Percentiles rank a stretch among this genome's conserved stretches.
Evolutionary conservation across 2,797 vertebrate genomes (phyloP).

Genomic region (Falco berigora): DNA sequence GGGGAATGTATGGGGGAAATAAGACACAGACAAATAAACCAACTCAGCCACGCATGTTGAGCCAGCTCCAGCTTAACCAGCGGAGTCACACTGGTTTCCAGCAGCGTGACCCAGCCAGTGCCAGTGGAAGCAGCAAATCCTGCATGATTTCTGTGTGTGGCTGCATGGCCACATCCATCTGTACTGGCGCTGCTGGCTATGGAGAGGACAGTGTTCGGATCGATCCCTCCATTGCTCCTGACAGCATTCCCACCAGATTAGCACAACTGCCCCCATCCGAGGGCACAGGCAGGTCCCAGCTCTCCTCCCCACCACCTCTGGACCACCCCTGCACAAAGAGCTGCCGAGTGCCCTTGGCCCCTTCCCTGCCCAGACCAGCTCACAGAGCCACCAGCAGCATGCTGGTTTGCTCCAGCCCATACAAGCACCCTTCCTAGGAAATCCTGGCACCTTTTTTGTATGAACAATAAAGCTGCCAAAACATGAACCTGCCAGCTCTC

Average conservation of each 20-base stretch:
- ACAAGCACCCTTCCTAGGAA: not conserved
- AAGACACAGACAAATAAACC: not conserved
- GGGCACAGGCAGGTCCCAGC: not conserved
- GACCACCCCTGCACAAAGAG: not conserved
- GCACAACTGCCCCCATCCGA: not conserved
- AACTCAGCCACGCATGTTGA: rapidly evolving
- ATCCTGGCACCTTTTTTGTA: not conserved
- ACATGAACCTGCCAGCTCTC: not conserved
- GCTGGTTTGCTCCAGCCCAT: not conserved
- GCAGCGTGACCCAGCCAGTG: not conserved
- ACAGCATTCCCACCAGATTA: not conserved
- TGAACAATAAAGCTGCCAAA: not conserved
- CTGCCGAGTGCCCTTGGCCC: not conserved
- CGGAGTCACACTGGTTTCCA: not conserved
- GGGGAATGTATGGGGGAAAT: not conserved
- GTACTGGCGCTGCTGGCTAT: too few relatives aligned
- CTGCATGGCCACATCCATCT: rapidly evolving
- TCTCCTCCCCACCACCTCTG: not conserved
- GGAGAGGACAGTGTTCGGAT: not conserved
- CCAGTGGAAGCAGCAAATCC: not conserved
- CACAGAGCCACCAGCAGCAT: not conserved
- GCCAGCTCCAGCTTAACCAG: not conserved
- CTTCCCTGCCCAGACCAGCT: not conserved
- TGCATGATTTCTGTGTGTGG: rapidly evolving
- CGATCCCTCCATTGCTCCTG: not conserved